Conservation (phyloP, 1,140 invertebrate species). For the Mylabris phalerata region DNA sequence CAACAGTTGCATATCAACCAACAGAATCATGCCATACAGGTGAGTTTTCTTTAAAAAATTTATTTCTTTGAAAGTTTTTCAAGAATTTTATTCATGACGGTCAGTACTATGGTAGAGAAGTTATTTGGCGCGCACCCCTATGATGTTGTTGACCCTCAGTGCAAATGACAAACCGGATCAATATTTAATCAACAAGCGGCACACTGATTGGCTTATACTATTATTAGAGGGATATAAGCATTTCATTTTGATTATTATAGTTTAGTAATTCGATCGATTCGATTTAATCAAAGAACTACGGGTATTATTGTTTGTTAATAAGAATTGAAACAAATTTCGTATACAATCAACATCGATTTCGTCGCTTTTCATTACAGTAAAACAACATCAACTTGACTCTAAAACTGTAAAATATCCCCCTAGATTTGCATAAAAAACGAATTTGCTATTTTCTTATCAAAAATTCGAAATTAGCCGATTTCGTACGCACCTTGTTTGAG, state of each 20-base stretch:
- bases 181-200: conserved; percentile 26
- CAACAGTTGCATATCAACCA: conserved; percentile 79
- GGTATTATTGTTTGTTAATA: too few species aligned
- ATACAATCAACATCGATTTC: too few species aligned
- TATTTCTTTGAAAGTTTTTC: not conserved
- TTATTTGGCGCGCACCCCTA: conserved; percentile 13
- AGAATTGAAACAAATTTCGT: too few species aligned
- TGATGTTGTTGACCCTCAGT: conserved; percentile 19
- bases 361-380: too few species aligned
- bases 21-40: conserved; percentile 66
- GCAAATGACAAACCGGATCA: conserved; percentile 24
- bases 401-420: too few species aligned
- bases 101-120: conserved; percentile 15
- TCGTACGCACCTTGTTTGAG: too few species aligned
- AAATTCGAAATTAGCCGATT: too few species aligned
- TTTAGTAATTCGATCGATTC: not conserved
- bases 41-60: conserved; percentile 38
- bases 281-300: too few species aligned
- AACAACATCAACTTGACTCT: too few species aligned
- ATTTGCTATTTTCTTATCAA: too few species aligned
- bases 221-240: conserved; percentile 10
- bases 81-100: conserved; percentile 4
- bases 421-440: too few species aligned
- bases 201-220: conserved; percentile 19
- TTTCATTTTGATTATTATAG: conserved; percentile 7